These are phyloP conservation scores for Albula goreensis DNA, from an alignment of 2,113 vertebrate species.

Conservation along the genomic window DNA sequence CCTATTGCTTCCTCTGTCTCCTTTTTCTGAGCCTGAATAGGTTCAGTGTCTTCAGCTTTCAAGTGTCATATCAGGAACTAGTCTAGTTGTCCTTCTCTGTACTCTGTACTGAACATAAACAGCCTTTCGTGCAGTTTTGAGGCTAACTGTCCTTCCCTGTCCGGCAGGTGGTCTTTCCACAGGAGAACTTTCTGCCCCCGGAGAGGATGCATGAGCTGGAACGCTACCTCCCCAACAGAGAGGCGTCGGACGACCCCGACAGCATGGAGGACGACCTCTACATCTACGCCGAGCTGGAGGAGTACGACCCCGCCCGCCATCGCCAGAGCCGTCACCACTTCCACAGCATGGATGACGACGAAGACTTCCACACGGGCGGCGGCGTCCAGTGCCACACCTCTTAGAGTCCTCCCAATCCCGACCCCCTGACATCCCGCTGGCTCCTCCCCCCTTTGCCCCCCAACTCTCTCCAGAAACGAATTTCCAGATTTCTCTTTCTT, in stretches of 20 bases:
- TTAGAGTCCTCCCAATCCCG: slow-evolving; percentile 56
- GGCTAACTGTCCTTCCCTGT: too few relatives aligned
- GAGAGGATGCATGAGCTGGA: slow-evolving; percentile 85
- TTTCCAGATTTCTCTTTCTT: too few relatives aligned
- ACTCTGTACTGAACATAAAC: too few relatives aligned
- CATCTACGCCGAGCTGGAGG: slow-evolving; percentile 87
- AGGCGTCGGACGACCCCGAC: slow-evolving; percentile 83
- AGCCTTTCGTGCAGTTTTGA: too few relatives aligned
- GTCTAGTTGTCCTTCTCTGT: too few relatives aligned
- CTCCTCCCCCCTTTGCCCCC: background rate
- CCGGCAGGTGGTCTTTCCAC: slow-evolving; percentile 86
- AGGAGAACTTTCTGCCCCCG: slow-evolving; percentile 84
- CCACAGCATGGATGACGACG: slow-evolving; percentile 88
- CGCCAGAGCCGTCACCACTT: slow-evolving; percentile 65
- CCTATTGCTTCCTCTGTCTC: too few relatives aligned
- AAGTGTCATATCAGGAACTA: too few relatives aligned
- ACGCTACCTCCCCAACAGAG: slow-evolving; percentile 79
- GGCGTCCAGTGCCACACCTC: slow-evolving; percentile 97
- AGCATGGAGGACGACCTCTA: slow-evolving; percentile 91
- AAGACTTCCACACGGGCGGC: slow-evolving; percentile 79
- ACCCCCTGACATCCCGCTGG: background rate
- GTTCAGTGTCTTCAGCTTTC: too few relatives aligned
- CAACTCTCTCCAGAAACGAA: too few relatives aligned
- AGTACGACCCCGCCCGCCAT: slow-evolving; percentile 79
- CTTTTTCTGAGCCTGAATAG: too few relatives aligned